Base-by-base conservation (phyloP, 2,113 vertebrate species). In the Morone saxatilis region DNA sequence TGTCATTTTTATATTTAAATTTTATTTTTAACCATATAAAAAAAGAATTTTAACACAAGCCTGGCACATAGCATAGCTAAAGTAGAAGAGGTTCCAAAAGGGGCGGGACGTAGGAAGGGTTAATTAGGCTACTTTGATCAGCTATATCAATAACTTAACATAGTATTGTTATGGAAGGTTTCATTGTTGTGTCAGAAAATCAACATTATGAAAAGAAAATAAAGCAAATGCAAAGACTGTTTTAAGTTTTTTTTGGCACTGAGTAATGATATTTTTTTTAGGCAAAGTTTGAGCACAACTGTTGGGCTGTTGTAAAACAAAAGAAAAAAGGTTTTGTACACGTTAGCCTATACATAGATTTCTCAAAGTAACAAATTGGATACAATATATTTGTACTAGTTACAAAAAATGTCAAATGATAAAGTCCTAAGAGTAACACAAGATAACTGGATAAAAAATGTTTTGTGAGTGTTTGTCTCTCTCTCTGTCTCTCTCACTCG, bases 401-500 rank as follows among this genome's bases (percentile, higher is more conserved):
- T 38, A 14, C 1, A 2, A 66, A 71, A 45, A 0, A 1, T 1
- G 36, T 83, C 16, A 40, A 66, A 81, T 71, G 25, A 71, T 41
- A 1, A 9, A 48, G 25, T 47, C 45, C 6, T 19, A 25, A 65
- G 76, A 57, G 68, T 40, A 82, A 17, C 50, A 69, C 14, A 31
- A 80, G 54, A 86, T 70, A 84, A 76, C 36, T 41, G 76, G 74
- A 72, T 57, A 25, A 83, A 74, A 85, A 62, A 71, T 69, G 50
- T 17, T 71, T 84, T 60, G 51, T 82, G 67, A 31, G 31, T 19
- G 59, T 71, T 82, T 78, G 71, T 78, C 69, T 83, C 88, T 93
- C 84, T 62, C 71, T 93, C 56, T 41, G 66, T 85, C 81, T 83
- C 59, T 47, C 47, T 93, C 62, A 84, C 90, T 94, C 81, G 48